Evolutionary conservation across 1,140 invertebrate species (phyloP), one percentile per base, ranked within the genome.

Genomic region (Anastrepha ludens): DNA sequence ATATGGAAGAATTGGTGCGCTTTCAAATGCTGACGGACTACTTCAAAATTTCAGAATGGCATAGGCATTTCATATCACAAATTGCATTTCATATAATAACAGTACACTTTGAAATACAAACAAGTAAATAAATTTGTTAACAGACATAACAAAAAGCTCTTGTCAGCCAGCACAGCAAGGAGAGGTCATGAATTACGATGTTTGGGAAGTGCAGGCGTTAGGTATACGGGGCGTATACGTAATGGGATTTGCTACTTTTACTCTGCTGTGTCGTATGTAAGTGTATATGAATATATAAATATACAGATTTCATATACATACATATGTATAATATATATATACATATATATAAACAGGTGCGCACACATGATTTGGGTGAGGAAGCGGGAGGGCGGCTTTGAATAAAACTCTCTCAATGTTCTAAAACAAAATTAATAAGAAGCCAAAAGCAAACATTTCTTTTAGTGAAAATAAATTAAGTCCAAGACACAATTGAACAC

Each of bases 61-160:
- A 11, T 81, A 55, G 74, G 55, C n/a, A 81, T 81, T 81, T 81
- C 47, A 11, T 81, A 20, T 29, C 55, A 58, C 17, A 58, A 81
- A 50, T 74, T 44, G 70, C 41, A 47, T 74, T 44, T 47, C 11
- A 6, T 13, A 39, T 74, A 74, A 47, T 47, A 74, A 74, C 70
- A 47, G 17, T 17, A 17, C 29, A 7, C 64, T 67, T 67, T 20
- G 8, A 20, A 67, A 67, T 41, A 67, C 20, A 62, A 62, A 62
- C 60, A n/a, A 5, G 1, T 13, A 4, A 62, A 17, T 62, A 62
- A 62, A 62, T 62, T 62, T 62, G 60, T 62, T 62, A 62, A 13
- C 15, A 62, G 8, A 13, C 60, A 17, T 62, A 62, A 4, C 4
- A 62, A 62, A 62, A n/a, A 17, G 4, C 4, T 17, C 17, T n/a